These are phyloP conservation scores for Zoanthus sociatus DNA, from an alignment of 92 coral and sea anemone genomes.

Conservation along the genomic window DNA sequence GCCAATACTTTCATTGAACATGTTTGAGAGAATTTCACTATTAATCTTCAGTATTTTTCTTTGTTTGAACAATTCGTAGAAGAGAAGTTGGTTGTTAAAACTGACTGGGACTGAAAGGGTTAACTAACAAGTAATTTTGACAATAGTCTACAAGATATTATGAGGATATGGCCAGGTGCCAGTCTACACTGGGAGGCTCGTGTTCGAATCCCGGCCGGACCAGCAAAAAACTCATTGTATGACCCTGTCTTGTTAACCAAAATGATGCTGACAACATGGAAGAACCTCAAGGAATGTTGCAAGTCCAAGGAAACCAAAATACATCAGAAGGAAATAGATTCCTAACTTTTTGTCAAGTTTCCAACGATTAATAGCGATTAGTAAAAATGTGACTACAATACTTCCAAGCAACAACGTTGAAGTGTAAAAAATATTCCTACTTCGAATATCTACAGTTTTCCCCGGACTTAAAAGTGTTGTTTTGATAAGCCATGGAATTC, in stretches of 20 bases:
- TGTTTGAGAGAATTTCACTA: too few species aligned
- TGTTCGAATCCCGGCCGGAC: too few species aligned
- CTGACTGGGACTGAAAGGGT: too few species aligned
- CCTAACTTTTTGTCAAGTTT: constrained; percentile 84
- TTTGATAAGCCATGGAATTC: constrained; percentile 95
- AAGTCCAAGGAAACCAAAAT: constrained; percentile 80
- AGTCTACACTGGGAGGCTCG: too few species aligned
- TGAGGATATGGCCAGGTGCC: too few species aligned
- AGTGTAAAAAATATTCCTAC: constrained; percentile 94
- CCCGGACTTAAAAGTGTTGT: constrained; percentile 84
- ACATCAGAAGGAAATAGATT: constrained; percentile 77
- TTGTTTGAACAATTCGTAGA: too few species aligned
- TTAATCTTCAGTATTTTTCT: too few species aligned
- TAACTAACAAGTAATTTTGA: too few species aligned
- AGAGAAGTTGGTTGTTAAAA: too few species aligned
- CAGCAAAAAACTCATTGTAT: too few species aligned
- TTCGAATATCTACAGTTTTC: constrained; percentile 83
- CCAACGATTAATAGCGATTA: constrained; percentile 87
- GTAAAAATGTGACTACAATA: constrained; percentile 74
- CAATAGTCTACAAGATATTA: too few species aligned
- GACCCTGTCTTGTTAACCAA: neutral
- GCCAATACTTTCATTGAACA: too few species aligned
- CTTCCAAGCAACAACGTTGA: constrained; percentile 90
- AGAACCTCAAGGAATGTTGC: constrained; percentile 92
- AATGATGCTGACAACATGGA: constrained; percentile 66